Conservation (phyloP, 2,113 vertebrate genomes). For the Larimichthys crocea region DNA sequence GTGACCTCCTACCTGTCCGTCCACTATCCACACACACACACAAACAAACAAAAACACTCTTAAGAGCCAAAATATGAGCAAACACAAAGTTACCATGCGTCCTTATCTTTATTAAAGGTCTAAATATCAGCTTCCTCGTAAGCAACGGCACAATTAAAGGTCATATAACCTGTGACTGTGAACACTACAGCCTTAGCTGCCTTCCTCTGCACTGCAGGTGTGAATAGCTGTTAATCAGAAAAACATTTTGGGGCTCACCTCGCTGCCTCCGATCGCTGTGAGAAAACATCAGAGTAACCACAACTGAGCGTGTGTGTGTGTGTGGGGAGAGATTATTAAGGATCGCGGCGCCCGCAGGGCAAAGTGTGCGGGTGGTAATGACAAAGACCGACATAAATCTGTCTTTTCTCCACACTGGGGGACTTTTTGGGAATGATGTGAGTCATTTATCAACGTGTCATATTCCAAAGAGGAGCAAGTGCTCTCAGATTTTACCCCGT, state of each 20-base stretch:
- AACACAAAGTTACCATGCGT: conserved; percentile 5
- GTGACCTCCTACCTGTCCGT: neutral
- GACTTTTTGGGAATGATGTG: conserved; percentile 43
- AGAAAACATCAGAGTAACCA: conserved; percentile 37
- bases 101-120: conserved; percentile 20
- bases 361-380: neutral
- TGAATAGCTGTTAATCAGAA: conserved; percentile 8
- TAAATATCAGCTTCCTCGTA: conserved; percentile 25
- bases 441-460: conserved; percentile 35
- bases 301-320: conserved; percentile 16
- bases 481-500: conserved; percentile 22
- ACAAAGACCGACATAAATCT: conserved; percentile 16
- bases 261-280: conserved; percentile 19
- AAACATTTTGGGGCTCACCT: conserved; percentile 30
- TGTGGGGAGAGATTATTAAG: conserved; percentile 13
- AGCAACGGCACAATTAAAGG: conserved; percentile 12
- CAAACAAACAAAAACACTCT: neutral
- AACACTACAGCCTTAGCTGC: conserved; percentile 33
- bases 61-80: conserved; percentile 12
- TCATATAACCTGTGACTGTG: conserved; percentile 27
- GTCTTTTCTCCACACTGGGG: conserved; percentile 25
- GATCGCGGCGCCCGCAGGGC: conserved; percentile 2
- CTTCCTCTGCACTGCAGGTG: conserved; percentile 36
- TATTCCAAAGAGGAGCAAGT: conserved; percentile 59
- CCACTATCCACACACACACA: conserved; percentile 10